Conservation (phyloP, 2,797 vertebrate genomes). For the Micropoecilia bifurca region DNA sequence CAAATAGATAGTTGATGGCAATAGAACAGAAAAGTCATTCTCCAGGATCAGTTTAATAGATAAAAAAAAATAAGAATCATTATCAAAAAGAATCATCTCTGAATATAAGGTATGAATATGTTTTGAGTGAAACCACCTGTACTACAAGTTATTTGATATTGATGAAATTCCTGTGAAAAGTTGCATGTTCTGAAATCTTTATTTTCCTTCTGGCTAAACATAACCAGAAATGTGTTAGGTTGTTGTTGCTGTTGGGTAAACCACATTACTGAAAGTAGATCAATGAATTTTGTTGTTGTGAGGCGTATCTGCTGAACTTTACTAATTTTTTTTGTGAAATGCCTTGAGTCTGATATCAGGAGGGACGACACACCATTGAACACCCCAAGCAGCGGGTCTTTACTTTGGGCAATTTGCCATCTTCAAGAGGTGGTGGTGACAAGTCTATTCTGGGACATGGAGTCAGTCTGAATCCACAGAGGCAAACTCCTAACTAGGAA, state of each 20-base stretch:
- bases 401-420: constrained; percentile 64
- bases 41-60: not conserved
- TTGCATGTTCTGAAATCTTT: too few species aligned
- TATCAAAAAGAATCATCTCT: not conserved
- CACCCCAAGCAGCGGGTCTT: constrained; percentile 38
- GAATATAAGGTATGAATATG: not conserved
- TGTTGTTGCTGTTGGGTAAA: not conserved
- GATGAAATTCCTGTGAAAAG: not conserved
- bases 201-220: not conserved
- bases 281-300: constrained; percentile 1
- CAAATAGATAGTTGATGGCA: not conserved
- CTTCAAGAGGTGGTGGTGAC: constrained; percentile 63
- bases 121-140: not conserved
- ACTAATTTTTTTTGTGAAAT: constrained; percentile 53
- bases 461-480: constrained; percentile 50
- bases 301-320: constrained; percentile 65
- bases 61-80: not conserved
- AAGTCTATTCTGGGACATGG: constrained; percentile 77
- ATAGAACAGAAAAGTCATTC: not conserved
- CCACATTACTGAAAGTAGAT: not conserved
- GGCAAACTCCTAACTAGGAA: constrained; percentile 46
- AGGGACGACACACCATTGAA: constrained; percentile 42
- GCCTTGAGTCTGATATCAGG: constrained; percentile 52
- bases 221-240: not conserved
- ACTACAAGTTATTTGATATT: not conserved